These are phyloP conservation scores for Onychostoma macrolepis DNA, from an alignment of 2,113 vertebrate genomes.

Conservation along the genomic window DNA sequence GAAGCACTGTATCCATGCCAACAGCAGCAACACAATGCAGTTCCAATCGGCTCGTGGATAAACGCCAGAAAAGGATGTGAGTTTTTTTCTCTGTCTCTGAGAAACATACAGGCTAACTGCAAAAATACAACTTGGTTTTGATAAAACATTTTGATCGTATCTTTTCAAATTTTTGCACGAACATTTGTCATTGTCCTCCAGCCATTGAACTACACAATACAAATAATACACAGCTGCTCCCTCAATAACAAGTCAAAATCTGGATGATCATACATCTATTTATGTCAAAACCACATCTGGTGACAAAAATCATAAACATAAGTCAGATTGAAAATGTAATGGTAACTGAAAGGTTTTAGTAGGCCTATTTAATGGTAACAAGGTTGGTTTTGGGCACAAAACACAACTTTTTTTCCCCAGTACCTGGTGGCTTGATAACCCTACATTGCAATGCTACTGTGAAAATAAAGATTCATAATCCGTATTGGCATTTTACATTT, in stretches of 20 bases:
- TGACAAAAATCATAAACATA: neutral
- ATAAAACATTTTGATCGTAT: neutral
- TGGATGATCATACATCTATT: neutral
- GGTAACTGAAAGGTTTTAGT: neutral
- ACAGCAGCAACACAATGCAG: slow-evolving; percentile 27
- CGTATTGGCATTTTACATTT: neutral
- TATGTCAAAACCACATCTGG: neutral
- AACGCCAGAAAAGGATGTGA: neutral
- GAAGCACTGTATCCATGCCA: slow-evolving; percentile 1
- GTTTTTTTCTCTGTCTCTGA: neutral
- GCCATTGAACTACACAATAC: neutral
- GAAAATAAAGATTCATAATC: neutral
- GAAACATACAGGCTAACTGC: neutral
- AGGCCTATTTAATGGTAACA: neutral
- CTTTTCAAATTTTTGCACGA: neutral
- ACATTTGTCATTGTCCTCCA: neutral
- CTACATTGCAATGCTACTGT: neutral
- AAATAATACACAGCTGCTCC: slow-evolving; percentile 2
- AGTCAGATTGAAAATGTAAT: neutral
- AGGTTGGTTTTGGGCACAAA: neutral
- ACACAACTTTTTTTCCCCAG: neutral
- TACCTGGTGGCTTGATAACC: neutral
- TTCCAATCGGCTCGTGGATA: neutral
- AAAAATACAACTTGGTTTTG: neutral
- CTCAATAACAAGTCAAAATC: neutral